phyloP scores from a whole-genome alignment of 2,113 vertebrate genomes.

The Trematocara macrostoma region DNA sequence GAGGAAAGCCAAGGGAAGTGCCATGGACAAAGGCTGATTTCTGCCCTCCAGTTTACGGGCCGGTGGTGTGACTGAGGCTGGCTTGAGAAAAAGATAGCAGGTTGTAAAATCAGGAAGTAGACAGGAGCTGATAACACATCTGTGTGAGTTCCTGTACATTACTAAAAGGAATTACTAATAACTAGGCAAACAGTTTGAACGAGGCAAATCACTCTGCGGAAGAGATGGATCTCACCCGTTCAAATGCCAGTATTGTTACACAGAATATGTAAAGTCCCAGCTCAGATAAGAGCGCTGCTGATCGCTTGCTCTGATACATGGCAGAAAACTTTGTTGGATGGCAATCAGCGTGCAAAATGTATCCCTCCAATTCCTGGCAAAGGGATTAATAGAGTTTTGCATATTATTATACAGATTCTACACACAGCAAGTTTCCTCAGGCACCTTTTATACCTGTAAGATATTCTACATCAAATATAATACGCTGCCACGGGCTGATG shows the following conservation, averaged over 20 bases:
- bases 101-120: slow-evolving; percentile 38
- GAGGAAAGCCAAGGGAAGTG: slow-evolving; percentile 14
- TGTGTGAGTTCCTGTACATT: slow-evolving; percentile 49
- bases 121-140: slow-evolving; percentile 24
- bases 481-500: not conserved
- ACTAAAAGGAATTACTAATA: slow-evolving; percentile 66
- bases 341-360: slow-evolving; percentile 35
- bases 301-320: slow-evolving; percentile 44
- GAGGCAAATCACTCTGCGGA: slow-evolving; percentile 37
- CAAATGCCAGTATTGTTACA: slow-evolving; percentile 38
- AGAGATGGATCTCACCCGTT: slow-evolving; percentile 7
- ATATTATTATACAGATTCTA: not conserved
- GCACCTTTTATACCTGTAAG: slow-evolving; percentile 16
- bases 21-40: slow-evolving; percentile 45
- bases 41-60: slow-evolving; percentile 12
- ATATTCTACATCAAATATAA: not conserved
- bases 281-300: slow-evolving; percentile 34
- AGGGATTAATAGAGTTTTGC: slow-evolving; percentile 29
- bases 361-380: slow-evolving; percentile 30
- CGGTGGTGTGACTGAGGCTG: slow-evolving; percentile 10
- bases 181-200: slow-evolving; percentile 35
- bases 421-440: slow-evolving; percentile 10
- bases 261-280: slow-evolving; percentile 57
- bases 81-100: slow-evolving; percentile 29
- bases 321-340: slow-evolving; percentile 56